Percentiles rank a stretch among this genome's conserved stretches.
These are phyloP conservation scores for Aleiodes sp. DNA, from an alignment of 1,140 invertebrate species.

Conservation along the genomic window DNA sequence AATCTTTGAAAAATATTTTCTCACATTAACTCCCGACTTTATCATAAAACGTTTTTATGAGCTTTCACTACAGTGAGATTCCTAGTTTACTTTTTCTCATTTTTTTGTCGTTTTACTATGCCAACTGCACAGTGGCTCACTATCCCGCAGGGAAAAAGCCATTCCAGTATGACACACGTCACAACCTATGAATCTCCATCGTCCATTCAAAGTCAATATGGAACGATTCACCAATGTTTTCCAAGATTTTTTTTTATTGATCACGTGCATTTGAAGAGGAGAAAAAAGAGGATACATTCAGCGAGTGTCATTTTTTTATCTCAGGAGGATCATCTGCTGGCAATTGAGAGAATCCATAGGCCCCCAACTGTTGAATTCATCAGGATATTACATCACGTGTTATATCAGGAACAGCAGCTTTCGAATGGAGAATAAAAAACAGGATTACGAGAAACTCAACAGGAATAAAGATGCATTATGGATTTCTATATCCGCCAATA, in stretches of 20 bases:
- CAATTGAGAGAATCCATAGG: neutral
- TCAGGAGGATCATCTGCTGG: neutral
- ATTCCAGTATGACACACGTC: conserved; percentile 20
- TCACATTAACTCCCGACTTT: neutral
- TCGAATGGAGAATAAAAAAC: neutral
- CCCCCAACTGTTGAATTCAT: neutral
- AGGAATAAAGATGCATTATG: neutral
- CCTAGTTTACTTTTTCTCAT: neutral
- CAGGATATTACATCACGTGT: conserved; percentile 30
- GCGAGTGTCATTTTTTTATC: conserved; percentile 17
- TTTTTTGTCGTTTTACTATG: conserved; percentile 22
- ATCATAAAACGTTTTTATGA: neutral
- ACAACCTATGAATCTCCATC: conserved; percentile 8
- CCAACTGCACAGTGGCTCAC: conserved; percentile 1
- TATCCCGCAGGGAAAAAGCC: conserved; percentile 13
- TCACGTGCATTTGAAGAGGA: neutral
- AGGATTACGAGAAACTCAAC: neutral
- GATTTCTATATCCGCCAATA: neutral
- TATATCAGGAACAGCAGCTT: conserved; percentile 1
- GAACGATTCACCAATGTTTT: neutral
- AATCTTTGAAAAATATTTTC: neutral
- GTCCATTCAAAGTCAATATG: conserved; percentile 20
- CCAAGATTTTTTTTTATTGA: neutral
- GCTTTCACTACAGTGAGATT: no score
- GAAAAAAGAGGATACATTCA: neutral